Evolutionary conservation across 2,113 vertebrate species (phyloP).

Genomic region (Marmota flaviventris): DNA sequence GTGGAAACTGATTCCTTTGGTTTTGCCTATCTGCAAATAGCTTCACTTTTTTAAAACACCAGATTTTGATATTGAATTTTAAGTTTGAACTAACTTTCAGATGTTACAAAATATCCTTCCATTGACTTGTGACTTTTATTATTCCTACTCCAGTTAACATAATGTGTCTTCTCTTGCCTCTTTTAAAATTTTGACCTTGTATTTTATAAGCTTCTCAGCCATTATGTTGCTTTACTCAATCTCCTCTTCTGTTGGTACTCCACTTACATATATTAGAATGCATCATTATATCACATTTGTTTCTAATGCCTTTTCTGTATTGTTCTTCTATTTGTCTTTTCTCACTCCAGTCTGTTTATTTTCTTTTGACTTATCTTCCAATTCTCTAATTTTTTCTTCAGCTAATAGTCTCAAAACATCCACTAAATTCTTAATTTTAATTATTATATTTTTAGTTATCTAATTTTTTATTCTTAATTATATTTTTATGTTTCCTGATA

Average conservation of each 20-base stretch:
- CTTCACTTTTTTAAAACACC: neutral
- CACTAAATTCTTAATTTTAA: conserved; percentile 29
- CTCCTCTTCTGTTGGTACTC: neutral
- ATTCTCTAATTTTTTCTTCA: conserved; percentile 40
- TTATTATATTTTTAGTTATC: neutral
- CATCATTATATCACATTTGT: neutral
- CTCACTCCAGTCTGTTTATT: neutral
- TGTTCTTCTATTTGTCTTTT: neutral
- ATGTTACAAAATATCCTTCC: neutral
- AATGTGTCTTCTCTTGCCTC: no score
- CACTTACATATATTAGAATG: neutral
- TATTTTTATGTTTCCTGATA: neutral
- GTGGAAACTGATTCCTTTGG: neutral
- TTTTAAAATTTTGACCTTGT: neutral
- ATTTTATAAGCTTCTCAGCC: neutral
- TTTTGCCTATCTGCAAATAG: neutral
- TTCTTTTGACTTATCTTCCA: neutral
- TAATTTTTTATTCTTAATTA: conserved; percentile 47
- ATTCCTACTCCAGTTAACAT: neutral
- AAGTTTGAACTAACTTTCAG: neutral
- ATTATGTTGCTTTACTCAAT: neutral
- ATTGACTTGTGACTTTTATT: neutral
- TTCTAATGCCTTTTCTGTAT: neutral
- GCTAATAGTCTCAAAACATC: neutral
- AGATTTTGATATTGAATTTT: neutral